Conservation (phyloP, 2,888 invertebrate genomes). For the Limnephilus auricula region DNA sequence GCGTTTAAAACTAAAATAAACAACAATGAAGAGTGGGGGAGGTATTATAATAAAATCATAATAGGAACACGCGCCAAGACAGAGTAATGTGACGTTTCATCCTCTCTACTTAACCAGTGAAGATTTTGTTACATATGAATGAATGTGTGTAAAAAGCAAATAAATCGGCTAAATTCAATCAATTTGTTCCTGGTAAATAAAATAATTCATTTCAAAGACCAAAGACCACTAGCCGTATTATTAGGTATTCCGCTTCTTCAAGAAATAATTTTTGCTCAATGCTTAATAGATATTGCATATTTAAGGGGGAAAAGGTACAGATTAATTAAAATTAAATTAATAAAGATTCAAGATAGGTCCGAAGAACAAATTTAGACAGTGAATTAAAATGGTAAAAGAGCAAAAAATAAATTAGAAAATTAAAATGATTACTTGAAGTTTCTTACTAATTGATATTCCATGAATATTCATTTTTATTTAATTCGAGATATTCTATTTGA, state of each 20-base stretch:
- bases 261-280: neutral
- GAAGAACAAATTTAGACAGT: neutral
- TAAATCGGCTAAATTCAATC: neutral
- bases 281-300: conserved; percentile 9
- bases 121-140: no score
- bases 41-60: neutral
- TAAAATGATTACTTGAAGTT: neutral
- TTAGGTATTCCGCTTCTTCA: neutral
- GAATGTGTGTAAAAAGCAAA: no score
- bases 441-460: neutral
- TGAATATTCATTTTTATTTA: neutral
- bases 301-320: conserved; percentile 19
- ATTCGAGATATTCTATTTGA: neutral
- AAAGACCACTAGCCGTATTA: neutral
- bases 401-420: neutral
- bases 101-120: no score
- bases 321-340: conserved; percentile 15
- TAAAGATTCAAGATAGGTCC: neutral
- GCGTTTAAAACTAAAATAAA: neutral
- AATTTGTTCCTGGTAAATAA: neutral
- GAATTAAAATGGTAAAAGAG: neutral
- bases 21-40: neutral
- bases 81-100: no score
- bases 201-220: neutral
- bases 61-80: no score